phyloP scores from a whole-genome alignment of 2,797 vertebrate genomes.

The Australoheros facetus region DNA sequence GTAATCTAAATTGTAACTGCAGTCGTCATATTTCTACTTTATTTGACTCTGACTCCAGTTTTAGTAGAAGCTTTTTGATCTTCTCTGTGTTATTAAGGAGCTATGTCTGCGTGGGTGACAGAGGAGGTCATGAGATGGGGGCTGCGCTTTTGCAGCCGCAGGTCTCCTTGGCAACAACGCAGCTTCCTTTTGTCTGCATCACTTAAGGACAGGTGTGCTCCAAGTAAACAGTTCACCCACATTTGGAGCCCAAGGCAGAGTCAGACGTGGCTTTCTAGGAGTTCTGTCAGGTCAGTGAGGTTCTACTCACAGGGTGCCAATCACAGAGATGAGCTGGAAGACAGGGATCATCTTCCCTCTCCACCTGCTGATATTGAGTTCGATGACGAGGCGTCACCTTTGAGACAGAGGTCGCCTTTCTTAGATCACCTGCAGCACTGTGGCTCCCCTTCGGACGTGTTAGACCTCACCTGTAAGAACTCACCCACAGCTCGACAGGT shows the following conservation, averaged over 20 bases:
- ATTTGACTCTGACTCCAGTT: background rate
- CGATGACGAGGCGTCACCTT: background rate
- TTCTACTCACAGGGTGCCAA: conserved; percentile 47
- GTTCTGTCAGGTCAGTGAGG: conserved; percentile 11
- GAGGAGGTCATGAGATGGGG: conserved; percentile 56
- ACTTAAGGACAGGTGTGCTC: background rate
- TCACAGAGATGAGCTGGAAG: background rate
- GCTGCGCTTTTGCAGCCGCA: conserved; percentile 44
- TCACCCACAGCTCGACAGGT: conserved; percentile 52
- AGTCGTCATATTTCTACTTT: background rate
- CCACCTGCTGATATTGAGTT: background rate
- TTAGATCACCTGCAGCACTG: conserved; percentile 66
- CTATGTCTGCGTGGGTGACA: conserved; percentile 59
- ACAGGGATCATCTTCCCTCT: background rate
- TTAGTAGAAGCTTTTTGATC: background rate
- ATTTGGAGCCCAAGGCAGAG: background rate
- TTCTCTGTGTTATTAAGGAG: background rate
- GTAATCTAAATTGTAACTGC: background rate
- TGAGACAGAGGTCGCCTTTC: conserved; percentile 26
- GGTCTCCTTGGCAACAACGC: conserved; percentile 29
- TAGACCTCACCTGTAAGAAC: conserved; percentile 77
- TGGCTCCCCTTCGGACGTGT: conserved; percentile 82
- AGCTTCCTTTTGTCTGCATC: background rate
- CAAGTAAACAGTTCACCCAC: background rate
- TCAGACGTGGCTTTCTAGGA: background rate